Evolutionary conservation across 1,140 invertebrate species (phyloP), one percentile per base, ranked within the genome.

Genomic region (Bactericera cockerelli): DNA sequence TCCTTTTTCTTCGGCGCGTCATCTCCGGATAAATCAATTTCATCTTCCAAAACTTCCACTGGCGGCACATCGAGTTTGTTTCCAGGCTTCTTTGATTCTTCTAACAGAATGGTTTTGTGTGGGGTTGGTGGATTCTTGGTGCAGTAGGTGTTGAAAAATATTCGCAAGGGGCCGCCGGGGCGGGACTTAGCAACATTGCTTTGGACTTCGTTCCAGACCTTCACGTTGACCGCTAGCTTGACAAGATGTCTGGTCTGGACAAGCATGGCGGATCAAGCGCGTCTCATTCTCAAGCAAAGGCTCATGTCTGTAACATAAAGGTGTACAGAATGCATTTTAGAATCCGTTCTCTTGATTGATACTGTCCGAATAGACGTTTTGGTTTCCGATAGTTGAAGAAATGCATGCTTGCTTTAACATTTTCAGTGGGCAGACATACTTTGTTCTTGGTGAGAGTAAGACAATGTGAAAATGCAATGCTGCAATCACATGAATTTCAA

Each of bases 281-380:
- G 19, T 6, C 42, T 49, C 42, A 49, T 49, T 49, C 42, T 49
- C n/a, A 22, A 16, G 42, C n/a, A 6, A 8, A 16, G 4, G 22
- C 4, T 49, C 42, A 49, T 49, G n/a, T 49, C 42, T 49, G 42
- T 16, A 49, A 49, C 42, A 49, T 49, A 49, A 49, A 49, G 42
- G 42, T 49, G 6, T 49, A 49, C 42, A 49, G 42, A 4, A 49
- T 22, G 6, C 8, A 22, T 16, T 49, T 49, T 49, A 49, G 42
- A 19, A 49, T 49, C 22, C n/a, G 8, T 6, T 49, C n/a, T n/a
- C 42, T 19, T 16, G 19, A 16, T 10, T 16, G n/a, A 49, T 22
- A 10, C 8, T 49, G n/a, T 49, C 42, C 22, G 8, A 49, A n/a
- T 8, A 22, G 42, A 16, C 33, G 33, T 16, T 16, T 11, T 11